phyloP scores from a whole-genome alignment of 2,797 vertebrate genomes.

The Parauchenoglanis punctatus region DNA sequence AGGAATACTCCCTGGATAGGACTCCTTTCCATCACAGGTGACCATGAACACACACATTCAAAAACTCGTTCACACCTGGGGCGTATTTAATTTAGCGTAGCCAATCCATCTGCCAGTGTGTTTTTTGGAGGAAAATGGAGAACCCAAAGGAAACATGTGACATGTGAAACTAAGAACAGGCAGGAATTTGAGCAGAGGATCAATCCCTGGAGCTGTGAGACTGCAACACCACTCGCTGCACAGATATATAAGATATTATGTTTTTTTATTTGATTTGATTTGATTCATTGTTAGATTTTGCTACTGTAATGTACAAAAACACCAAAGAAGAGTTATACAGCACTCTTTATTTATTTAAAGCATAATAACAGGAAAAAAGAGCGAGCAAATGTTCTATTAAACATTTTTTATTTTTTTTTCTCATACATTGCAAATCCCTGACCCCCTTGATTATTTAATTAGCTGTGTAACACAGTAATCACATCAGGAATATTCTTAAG shows the following conservation, averaged over 20 bases:
- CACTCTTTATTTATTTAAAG: not conserved
- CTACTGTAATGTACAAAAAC: not conserved
- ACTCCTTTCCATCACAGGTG: not conserved
- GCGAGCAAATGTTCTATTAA: not conserved
- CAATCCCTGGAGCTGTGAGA: not conserved
- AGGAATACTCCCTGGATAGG: not conserved
- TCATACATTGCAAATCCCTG: not conserved
- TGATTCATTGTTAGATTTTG: not conserved
- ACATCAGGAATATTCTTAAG: slow-evolving; percentile 7
- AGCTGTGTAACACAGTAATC: slow-evolving; percentile 18
- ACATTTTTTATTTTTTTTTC: not conserved
- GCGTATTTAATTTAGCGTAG: not conserved
- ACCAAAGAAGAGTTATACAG: not conserved
- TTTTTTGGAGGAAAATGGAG: not conserved
- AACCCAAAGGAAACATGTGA: not conserved
- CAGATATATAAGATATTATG: not conserved
- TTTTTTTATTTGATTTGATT: not conserved
- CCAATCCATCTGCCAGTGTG: not conserved
- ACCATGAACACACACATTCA: not conserved
- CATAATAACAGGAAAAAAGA: slow-evolving; percentile 2
- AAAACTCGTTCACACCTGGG: not conserved
- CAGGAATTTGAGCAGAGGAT: not conserved
- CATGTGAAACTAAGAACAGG: not conserved
- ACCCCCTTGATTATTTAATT: not conserved
- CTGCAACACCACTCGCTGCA: not conserved